Conservation (phyloP, 2,888 invertebrate genomes). For the Cordilura impudica region DNA sequence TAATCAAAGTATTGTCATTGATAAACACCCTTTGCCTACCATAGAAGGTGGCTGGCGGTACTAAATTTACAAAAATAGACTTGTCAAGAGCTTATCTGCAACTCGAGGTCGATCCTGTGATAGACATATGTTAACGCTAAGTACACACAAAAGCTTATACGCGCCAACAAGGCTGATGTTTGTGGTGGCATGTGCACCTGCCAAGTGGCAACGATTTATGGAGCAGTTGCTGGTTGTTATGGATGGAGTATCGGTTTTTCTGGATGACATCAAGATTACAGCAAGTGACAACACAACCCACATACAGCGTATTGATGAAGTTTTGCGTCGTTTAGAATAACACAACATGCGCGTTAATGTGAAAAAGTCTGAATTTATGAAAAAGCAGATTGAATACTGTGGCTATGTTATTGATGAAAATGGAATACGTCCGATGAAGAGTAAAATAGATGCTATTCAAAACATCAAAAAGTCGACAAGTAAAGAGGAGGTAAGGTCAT, state of each 20-base stretch:
- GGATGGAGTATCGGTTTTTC: constrained; percentile 63
- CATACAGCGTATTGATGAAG: not conserved
- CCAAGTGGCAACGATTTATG: constrained; percentile 69
- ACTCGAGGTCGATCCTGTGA: constrained; percentile 68
- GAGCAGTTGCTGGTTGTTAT: constrained; percentile 66
- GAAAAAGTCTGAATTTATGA: too few relatives aligned
- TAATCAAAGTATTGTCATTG: too few relatives aligned
- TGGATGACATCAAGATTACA: constrained; percentile 60
- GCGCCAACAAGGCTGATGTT: constrained; percentile 68
- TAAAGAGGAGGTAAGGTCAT: too few relatives aligned
- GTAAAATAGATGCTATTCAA: too few relatives aligned
- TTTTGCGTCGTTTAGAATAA: constrained; percentile 1
- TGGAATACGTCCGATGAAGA: too few relatives aligned
- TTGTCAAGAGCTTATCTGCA: constrained; percentile 75
- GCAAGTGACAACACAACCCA: not conserved
- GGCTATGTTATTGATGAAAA: too few relatives aligned
- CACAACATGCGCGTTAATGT: not conserved
- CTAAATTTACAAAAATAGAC: constrained; percentile 68
- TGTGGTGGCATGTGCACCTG: constrained; percentile 70
- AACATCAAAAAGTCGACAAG: too few relatives aligned
- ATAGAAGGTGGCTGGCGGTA: constrained; percentile 63
- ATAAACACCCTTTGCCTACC: too few relatives aligned
- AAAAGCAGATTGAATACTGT: too few relatives aligned
- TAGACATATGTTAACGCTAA: constrained; percentile 70
- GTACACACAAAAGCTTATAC: constrained; percentile 72